Conservation (phyloP, 2,113 vertebrate genomes). For the Brachirus orientalis region DNA sequence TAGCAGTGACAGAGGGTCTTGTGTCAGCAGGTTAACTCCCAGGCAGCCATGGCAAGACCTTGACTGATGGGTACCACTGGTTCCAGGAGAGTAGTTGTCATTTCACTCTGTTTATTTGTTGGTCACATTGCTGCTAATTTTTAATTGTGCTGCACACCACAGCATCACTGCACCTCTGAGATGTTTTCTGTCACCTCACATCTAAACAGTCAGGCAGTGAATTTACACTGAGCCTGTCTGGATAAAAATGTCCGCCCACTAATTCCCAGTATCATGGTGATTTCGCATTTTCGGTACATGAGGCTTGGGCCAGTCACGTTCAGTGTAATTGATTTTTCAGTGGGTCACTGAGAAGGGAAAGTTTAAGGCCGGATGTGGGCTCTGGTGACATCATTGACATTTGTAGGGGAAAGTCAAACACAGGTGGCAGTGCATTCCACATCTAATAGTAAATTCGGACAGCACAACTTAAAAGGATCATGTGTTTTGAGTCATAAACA, state of each 20-base stretch:
- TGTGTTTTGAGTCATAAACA: slow-evolving; percentile 22
- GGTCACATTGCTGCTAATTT: not conserved
- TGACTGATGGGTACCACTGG: slow-evolving; percentile 18
- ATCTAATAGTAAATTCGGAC: slow-evolving; percentile 11
- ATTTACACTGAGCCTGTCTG: slow-evolving; percentile 15
- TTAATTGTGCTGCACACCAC: slow-evolving; percentile 15
- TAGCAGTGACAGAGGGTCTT: slow-evolving; percentile 26
- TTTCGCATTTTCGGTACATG: slow-evolving; percentile 38
- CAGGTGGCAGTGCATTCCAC: slow-evolving; percentile 30
- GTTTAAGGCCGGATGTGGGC: slow-evolving; percentile 28
- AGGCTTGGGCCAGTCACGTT: slow-evolving; percentile 24
- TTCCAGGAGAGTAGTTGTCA: slow-evolving; percentile 28
- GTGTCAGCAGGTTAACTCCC: slow-evolving; percentile 50
- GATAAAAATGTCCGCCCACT: slow-evolving; percentile 62
- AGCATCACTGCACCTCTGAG: slow-evolving; percentile 5
- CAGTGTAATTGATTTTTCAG: slow-evolving; percentile 61
- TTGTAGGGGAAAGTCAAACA: slow-evolving; percentile 63
- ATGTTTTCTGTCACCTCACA: not conserved
- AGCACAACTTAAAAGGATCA: slow-evolving; percentile 10
- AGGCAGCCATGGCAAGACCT: slow-evolving; percentile 36
- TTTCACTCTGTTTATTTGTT: slow-evolving; percentile 16
- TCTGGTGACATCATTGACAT: slow-evolving; percentile 62
- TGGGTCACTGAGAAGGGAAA: slow-evolving; percentile 26
- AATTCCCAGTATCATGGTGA: slow-evolving; percentile 38
- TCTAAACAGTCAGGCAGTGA: too few relatives aligned